Evolutionary conservation across 2,888 invertebrate species (phyloP).

Genomic region (Platynereis dumerilii): DNA sequence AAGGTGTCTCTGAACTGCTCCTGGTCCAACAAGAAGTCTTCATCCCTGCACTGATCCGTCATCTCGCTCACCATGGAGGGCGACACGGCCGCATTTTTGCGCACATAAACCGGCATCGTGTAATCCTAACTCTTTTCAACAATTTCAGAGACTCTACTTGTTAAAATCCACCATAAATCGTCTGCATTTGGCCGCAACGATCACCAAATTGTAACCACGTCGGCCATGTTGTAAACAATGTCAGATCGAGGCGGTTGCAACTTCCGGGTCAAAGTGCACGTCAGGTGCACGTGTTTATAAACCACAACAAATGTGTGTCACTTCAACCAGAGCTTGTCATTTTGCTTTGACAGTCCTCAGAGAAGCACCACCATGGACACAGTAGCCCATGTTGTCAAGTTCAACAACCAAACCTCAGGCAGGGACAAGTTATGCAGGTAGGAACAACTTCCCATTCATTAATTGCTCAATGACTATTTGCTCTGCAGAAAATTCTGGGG

Average conservation of each 20-base stretch:
- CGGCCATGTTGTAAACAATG: constrained; percentile 39
- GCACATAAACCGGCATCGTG: constrained; percentile 52
- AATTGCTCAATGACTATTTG: too few species aligned
- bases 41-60: constrained; percentile 39
- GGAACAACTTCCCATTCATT: background rate
- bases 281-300: background rate
- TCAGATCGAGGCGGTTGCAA: constrained; percentile 18
- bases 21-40: constrained; percentile 57
- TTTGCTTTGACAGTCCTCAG: background rate
- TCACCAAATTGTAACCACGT: constrained; percentile 32
- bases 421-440: constrained; percentile 45
- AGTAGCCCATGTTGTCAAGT: constrained; percentile 47
- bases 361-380: constrained; percentile 36
- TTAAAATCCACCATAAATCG: too few species aligned
- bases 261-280: background rate
- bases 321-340: background rate
- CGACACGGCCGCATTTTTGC: constrained; percentile 51
- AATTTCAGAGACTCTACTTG: too few species aligned
- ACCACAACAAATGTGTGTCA: background rate
- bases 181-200: too few species aligned
- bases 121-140: background rate
- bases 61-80: constrained; percentile 47
- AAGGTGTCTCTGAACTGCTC: constrained; percentile 52
- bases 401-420: constrained; percentile 51
- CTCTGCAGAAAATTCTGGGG: too few species aligned